phyloP scores from a whole-genome alignment of 2,797 vertebrate species.

The Falco rusticolus region DNA sequence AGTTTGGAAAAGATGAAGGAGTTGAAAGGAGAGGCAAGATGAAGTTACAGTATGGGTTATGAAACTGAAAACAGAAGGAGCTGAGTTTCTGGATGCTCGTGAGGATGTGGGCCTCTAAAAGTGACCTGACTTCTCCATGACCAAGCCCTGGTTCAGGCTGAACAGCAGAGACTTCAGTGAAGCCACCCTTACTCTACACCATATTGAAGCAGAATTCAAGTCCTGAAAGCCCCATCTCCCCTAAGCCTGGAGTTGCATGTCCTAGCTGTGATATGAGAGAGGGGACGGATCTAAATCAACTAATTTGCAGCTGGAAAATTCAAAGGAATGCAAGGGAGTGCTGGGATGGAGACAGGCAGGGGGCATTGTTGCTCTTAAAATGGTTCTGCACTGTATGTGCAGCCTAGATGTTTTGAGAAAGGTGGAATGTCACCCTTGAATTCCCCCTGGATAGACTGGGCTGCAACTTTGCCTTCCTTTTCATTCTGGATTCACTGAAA shows the following conservation, averaged over 20 bases:
- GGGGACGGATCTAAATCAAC: neutral
- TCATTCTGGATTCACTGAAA: neutral
- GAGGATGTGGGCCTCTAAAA: neutral
- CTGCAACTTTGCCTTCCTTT: neutral
- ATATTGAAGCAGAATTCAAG: neutral
- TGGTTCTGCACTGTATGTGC: neutral
- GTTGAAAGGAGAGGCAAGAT: neutral
- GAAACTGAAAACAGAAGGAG: neutral
- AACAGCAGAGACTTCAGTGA: neutral
- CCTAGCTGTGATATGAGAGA: neutral
- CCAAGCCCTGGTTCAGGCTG: neutral
- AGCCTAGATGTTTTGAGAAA: neutral
- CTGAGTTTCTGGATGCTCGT: neutral
- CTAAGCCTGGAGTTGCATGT: neutral
- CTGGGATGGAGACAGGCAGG: slow-evolving; percentile 49
- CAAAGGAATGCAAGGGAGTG: neutral
- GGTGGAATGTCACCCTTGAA: neutral
- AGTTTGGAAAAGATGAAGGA: neutral
- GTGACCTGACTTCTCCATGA: neutral
- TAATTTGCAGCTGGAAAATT: neutral
- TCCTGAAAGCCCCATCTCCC: neutral
- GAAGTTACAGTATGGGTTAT: neutral
- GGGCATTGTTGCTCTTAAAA: slow-evolving; percentile 68
- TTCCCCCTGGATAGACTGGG: neutral
- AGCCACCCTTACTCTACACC: neutral